Evolutionary conservation across 2,888 invertebrate genomes (phyloP), one percentile per base, ranked within the genome.

Genomic region (Epsilonema sp.): DNA sequence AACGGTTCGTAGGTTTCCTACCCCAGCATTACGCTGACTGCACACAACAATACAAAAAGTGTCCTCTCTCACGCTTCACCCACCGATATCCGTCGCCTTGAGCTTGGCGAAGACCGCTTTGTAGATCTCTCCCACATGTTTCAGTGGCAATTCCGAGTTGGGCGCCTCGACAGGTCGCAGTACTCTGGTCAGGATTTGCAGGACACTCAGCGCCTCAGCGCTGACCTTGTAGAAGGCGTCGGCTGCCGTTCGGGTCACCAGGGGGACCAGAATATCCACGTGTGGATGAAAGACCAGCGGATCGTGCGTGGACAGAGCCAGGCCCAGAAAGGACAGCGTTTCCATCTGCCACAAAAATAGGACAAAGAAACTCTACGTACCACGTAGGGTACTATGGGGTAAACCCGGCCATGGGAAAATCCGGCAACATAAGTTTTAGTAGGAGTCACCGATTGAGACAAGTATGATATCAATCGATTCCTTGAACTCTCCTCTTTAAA

Each of bases 201-300:
- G 73, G 20, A 92, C 90, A 23, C 84, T 71, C 46, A 94, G 71
- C 1, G 92, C 92, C 67, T 94, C 94, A 0, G 92, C 90, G 1
- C 89, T 86, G 57, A 97, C 92, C 73, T 97, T 97, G 72, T 97
- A 97, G 72, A 97, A 97, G 40, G 80, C 79, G 73, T 97, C 97
- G 45, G 80, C 79, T 23, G 94, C 89, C 36, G 87, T 82, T 49
- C 78, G 74, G 42, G 89, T 78, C 42, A 94, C 79, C 3, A 87
- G 79, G 62, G 67, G 58, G 25, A 65, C 53, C 16, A 61, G 37
- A 1, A 47, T 46, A 1, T 25, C 46, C 21, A 60, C 47, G 31
- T 56, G 81, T 3, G 77, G 75, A 57, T 83, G 80, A 68, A 90
- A 85, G 1, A 55, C 53, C 37, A 74, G 76, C 0, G 80, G 78